Evolutionary conservation across 2,113 vertebrate genomes (phyloP), one percentile per base, ranked within the genome.

Genomic region (Paracanthobrama guichenoti): DNA sequence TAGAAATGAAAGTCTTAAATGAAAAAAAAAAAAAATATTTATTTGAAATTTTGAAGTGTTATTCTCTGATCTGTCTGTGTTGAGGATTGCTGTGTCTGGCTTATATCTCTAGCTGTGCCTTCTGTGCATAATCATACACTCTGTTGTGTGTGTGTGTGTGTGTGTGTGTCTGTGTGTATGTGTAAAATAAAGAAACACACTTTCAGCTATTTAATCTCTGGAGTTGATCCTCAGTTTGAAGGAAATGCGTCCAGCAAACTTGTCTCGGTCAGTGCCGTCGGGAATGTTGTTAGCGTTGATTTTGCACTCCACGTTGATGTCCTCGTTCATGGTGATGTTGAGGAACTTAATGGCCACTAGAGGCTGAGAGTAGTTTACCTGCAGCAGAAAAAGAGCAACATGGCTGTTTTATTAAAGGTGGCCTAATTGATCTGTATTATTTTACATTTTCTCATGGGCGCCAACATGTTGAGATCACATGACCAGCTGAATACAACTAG

Each of bases 341-440:
- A 95, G 88, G 90, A 98, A 97, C 92, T 97, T 96, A 84, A 97
- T 91, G 0, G 97, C 96, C 72, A 98, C 96, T 85, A 97, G 90
- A 11, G 97, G 97, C 90, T 97, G 97, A 0, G 96, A 96, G 90
- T 98, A 98, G 90, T 97, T 97, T 85, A 96, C 95, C 97, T 98
- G 87, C 66, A 50, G 59, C 24, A 50, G 75, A 72, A 35, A 6
- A 42, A 82, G 28, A 67, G 20, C 28, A 14, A 11, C 6, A 13
- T 6, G 39, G 31, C 31, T 44, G 7, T 22, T 67, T 35, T 57
- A 28, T 6, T 44, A 22, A 71, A 39, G 2, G 22, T 39, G 11
- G 28, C 12, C 35, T 42, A 22, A 71, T 22, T 44, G 39, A 39
- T 16, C 66, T 39, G 5, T 69, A 31, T 69, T 69, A 26, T 64